Percentiles rank a stretch among this genome's conserved stretches.
phyloP scores from a whole-genome alignment of 2,797 vertebrate genomes.

The Ataeniobius toweri region DNA sequence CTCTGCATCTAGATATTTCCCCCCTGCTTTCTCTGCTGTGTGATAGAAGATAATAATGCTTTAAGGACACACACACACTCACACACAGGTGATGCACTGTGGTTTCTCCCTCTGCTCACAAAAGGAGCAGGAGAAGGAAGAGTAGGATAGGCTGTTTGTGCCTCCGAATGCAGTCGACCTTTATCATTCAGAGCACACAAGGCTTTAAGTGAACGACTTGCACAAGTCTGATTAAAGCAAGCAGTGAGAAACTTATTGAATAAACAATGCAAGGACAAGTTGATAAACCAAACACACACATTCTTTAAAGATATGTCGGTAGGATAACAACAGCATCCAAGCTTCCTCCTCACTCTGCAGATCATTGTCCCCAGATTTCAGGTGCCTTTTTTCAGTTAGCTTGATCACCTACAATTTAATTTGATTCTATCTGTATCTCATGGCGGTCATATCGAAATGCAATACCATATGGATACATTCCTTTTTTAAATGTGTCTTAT shows the following conservation, averaged over 20 bases:
- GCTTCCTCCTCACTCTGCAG: background rate
- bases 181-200: conserved; percentile 51
- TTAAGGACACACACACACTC: background rate
- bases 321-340: conserved; percentile 14
- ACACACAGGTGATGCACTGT: conserved; percentile 1
- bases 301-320: conserved; percentile 39
- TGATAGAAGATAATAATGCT: conserved; percentile 26
- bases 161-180: conserved; percentile 25
- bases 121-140: background rate
- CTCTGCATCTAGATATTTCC: conserved; percentile 7
- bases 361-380: background rate
- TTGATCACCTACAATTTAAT: background rate
- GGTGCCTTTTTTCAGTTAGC: background rate
- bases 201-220: conserved; percentile 36
- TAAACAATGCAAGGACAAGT: conserved; percentile 45
- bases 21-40: conserved; percentile 37
- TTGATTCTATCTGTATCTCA: background rate
- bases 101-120: background rate
- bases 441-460: conserved; percentile 1
- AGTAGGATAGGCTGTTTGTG: conserved; percentile 12
- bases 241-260: conserved; percentile 36
- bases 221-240: conserved; percentile 52
- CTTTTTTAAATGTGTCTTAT: conserved; percentile 20
- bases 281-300: conserved; percentile 34
- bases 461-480: background rate